Base-by-base conservation (phyloP, 1,140 invertebrate genomes). In the Monochamus saltuarius region DNA sequence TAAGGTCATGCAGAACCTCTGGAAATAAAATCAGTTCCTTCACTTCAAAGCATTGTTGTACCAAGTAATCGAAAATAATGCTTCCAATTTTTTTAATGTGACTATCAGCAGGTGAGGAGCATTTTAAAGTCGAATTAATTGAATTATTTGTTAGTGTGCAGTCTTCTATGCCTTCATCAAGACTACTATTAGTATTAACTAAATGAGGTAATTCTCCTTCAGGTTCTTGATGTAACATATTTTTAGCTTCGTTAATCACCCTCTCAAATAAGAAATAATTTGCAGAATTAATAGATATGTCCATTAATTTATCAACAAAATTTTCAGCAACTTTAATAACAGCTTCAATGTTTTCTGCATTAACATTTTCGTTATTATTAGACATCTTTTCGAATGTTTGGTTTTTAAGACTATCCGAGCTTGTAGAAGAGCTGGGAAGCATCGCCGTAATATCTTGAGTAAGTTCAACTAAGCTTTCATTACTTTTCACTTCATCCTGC, bases 1-100 rank as follows among this genome's bases (percentile, higher is more conserved):
- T 69, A 34, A 42, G 45, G 65, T 76, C 72, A 46, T 67, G 38
- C 0, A 58, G 35, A 4, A 74, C 22, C 59, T 76, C 74, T 1
- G 74, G 73, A 52, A 75, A 75, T 35, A 76, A 36, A 13, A 76
- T 54, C 8, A 73, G 38, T 10, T 76, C 73, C 9, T 62, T 64
- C 17, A 62, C 36, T 47, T 74, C 64, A 43, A 72, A 70, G 42
- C 71, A 70, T 54, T 75, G 70, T 34, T 73, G 59, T 11, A 66
- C 13, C 16, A 76, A 52, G 66, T 72, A 73, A n/a, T 71, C 69
- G 8, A 57, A 55, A 17, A 76, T 71, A 10, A 66, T 35, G 42
- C 58, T 55, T 0, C 50, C 43, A 7, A 74, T 51, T 58, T 65
- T 59, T 10, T 65, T 39, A 14, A 72, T 39, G 17, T 58, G 59